Conservation (phyloP, 2,113 vertebrate genomes). For the Python bivittatus region DNA sequence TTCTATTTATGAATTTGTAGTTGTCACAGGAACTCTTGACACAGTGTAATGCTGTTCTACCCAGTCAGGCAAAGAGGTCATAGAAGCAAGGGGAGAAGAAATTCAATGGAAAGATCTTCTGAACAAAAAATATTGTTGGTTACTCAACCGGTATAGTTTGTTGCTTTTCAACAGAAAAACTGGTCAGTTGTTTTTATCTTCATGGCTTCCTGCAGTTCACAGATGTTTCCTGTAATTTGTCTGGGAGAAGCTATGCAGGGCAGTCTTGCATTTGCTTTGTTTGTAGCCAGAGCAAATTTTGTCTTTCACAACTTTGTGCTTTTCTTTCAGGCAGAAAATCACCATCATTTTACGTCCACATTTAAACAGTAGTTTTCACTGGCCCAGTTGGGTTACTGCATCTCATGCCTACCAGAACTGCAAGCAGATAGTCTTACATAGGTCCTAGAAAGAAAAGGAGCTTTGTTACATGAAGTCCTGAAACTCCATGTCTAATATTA, state of each 20-base stretch:
- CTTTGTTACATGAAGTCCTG: background rate
- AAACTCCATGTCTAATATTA: background rate
- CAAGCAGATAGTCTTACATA: background rate
- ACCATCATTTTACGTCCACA: background rate
- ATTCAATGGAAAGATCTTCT: conserved; percentile 4
- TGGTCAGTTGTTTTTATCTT: conserved; percentile 6
- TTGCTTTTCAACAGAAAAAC: conserved; percentile 42
- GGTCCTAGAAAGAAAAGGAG: background rate
- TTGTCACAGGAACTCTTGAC: background rate
- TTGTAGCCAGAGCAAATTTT: background rate
- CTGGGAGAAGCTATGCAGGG: conserved; percentile 10
- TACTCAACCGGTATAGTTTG: conserved; percentile 25
- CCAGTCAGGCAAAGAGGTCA: background rate
- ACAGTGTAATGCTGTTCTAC: background rate
- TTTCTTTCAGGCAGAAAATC: background rate
- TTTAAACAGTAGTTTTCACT: background rate
- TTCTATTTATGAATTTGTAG: background rate
- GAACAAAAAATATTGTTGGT: background rate
- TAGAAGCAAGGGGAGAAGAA: conserved; percentile 14
- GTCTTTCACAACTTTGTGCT: background rate
- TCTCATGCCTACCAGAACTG: background rate
- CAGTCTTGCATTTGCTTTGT: background rate
- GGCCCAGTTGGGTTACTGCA: background rate
- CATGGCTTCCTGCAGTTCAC: conserved; percentile 7
- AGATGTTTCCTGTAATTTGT: conserved; percentile 44